Evolutionary conservation across 2,888 invertebrate species (phyloP).

Genomic region (Erebia epiphron): DNA sequence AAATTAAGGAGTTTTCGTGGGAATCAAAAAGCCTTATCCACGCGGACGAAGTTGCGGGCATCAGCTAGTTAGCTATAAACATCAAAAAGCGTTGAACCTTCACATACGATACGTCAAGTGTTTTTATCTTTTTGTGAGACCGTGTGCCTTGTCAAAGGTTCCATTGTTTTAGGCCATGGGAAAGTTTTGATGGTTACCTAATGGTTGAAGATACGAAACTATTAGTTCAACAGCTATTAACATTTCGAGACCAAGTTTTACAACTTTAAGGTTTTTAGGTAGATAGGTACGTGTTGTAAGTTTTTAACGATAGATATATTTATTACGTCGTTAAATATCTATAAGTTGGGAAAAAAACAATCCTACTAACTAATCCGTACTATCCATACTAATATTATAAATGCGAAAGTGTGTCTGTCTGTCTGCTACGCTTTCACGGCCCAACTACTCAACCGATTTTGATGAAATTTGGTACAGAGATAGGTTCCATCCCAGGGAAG

Average conservation of each 20-base stretch:
- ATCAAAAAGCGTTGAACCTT: slow-evolving; percentile 11
- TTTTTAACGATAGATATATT: background rate
- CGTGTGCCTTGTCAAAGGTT: slow-evolving; percentile 19
- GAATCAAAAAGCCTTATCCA: too few species aligned
- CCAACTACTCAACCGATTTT: too few species aligned
- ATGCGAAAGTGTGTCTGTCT: too few species aligned
- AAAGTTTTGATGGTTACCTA: slow-evolving; percentile 25
- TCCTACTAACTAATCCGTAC: too few species aligned
- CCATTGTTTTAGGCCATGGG: slow-evolving; percentile 27
- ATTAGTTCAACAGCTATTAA: slow-evolving; percentile 14
- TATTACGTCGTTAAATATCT: background rate
- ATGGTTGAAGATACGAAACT: slow-evolving; percentile 11
- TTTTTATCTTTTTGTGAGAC: slow-evolving; percentile 25
- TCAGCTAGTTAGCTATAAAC: background rate
- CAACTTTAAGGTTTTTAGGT: background rate
- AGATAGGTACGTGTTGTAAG: too few species aligned
- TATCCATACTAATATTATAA: too few species aligned
- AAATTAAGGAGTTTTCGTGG: too few species aligned
- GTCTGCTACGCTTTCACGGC: too few species aligned
- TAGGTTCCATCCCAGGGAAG: too few species aligned
- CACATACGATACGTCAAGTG: slow-evolving; percentile 8
- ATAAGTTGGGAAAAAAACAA: too few species aligned
- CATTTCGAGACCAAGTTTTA: slow-evolving; percentile 12
- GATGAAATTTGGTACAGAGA: too few species aligned
- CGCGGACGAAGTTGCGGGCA: too few species aligned